A percentile compares a stretch with the other conserved stretches of the same genome.
phyloP scores from a whole-genome alignment of 2,888 invertebrate species.

The Rotaria magnacalcarata region DNA sequence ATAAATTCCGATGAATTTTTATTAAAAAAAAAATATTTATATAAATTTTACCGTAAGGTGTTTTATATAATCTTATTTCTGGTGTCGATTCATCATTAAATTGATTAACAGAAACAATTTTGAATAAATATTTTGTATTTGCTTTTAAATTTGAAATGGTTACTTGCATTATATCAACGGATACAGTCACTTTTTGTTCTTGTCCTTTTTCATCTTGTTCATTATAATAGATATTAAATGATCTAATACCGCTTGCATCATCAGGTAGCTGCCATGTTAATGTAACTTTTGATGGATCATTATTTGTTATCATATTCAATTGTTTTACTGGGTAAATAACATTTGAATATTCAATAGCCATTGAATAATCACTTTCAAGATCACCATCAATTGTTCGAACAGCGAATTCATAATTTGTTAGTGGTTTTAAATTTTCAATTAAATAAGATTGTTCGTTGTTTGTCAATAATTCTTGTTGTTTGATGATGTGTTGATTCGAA shows the following conservation, averaged over 20 bases:
- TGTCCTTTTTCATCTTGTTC: not conserved
- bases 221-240: conserved; percentile 4
- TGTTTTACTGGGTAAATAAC: conserved; percentile 14
- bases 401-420: conserved; percentile 35
- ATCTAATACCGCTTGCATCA: not conserved
- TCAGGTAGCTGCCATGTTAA: conserved; percentile 30
- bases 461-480: conserved; percentile 11
- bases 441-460: not conserved
- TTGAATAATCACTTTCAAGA: conserved; percentile 29
- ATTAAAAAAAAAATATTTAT: not conserved
- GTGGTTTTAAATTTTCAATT: conserved; percentile 25
- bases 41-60: not conserved
- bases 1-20: not conserved
- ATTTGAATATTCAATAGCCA: conserved; percentile 9
- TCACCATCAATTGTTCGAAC: not conserved
- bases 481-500: not conserved
- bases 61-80: conserved; percentile 27
- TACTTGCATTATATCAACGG: not conserved
- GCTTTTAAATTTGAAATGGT: conserved; percentile 3
- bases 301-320: conserved; percentile 27
- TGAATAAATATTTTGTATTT: conserved; percentile 34
- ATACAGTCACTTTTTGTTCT: not conserved
- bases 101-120: conserved; percentile 23
- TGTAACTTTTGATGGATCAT: conserved; percentile 30
- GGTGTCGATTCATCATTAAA: conserved; percentile 26